Evolutionary conservation across 2,888 invertebrate species (phyloP).

Genomic region (Sympetrum striolatum): DNA sequence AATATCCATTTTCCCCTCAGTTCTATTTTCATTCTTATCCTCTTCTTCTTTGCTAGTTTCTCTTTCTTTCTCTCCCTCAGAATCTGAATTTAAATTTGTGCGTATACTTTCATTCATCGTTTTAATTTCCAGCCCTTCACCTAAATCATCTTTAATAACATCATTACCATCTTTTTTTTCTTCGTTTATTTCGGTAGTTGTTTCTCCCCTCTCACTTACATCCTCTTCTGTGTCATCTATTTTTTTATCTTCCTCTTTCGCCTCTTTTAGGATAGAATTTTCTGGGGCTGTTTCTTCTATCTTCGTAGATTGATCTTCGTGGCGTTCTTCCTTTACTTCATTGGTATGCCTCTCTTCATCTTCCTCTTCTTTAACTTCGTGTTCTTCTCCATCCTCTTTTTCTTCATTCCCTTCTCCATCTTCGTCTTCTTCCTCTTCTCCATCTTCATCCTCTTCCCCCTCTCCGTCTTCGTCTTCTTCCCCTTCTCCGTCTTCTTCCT

Average conservation of each 20-base stretch:
- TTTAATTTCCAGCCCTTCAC: not conserved
- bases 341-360: not conserved
- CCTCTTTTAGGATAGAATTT: not conserved
- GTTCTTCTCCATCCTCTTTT: not conserved
- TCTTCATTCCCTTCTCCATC: not conserved
- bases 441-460: no score
- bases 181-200: not conserved
- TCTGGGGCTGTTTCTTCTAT: not conserved
- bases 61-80: not conserved
- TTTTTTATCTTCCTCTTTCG: not conserved
- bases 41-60: not conserved
- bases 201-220: not conserved
- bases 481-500: not conserved
- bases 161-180: not conserved
- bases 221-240: not conserved
- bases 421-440: no score
- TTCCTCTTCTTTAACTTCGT: not conserved
- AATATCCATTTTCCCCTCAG: not conserved
- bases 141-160: not conserved
- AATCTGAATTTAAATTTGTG: not conserved
- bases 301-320: not conserved
- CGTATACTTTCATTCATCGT: not conserved
- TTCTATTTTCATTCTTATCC: not conserved
- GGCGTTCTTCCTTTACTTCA: not conserved
- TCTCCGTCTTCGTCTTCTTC: not conserved